These are phyloP conservation scores for Lasioglossum albipes DNA, from an alignment of 1,140 invertebrate genomes.

Conservation along the genomic window DNA sequence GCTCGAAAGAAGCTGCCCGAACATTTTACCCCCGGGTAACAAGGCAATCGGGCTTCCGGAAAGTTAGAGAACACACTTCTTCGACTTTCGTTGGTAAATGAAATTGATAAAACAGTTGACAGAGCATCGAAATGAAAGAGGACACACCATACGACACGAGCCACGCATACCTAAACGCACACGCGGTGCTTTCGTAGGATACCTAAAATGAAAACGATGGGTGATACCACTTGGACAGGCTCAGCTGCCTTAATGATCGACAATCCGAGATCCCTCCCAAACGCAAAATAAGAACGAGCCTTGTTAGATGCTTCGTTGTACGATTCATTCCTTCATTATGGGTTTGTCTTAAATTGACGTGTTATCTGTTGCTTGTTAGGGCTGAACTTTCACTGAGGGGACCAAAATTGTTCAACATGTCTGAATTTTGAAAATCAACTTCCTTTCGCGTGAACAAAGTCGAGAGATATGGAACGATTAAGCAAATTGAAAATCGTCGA, in stretches of 20 bases:
- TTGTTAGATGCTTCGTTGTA: background rate
- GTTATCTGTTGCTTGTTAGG: too few relatives aligned
- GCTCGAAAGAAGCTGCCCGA: background rate
- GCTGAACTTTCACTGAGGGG: too few relatives aligned
- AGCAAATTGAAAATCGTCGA: background rate
- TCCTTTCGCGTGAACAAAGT: too few relatives aligned
- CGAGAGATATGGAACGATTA: too few relatives aligned
- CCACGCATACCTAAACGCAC: slow-evolving; percentile 42
- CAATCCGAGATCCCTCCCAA: slow-evolving; percentile 33
- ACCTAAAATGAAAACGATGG: slow-evolving; percentile 5
- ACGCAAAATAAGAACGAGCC: background rate
- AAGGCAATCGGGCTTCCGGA: too few relatives aligned
- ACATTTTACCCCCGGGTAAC: too few relatives aligned
- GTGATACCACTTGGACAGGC: slow-evolving; percentile 42
- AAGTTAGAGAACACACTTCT: too few relatives aligned
- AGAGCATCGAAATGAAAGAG: slow-evolving; percentile 17
- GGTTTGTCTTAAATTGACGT: too few relatives aligned
- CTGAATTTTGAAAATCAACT: too few relatives aligned
- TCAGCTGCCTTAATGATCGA: slow-evolving; percentile 6
- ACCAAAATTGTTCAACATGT: too few relatives aligned
- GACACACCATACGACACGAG: background rate
- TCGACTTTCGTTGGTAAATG: too few relatives aligned
- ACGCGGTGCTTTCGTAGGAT: slow-evolving; percentile 52
- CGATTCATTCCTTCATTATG: background rate
- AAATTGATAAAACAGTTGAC: too few relatives aligned